Base-by-base conservation (phyloP, 2,113 vertebrate species). In the Xiphophorus couchianus region DNA sequence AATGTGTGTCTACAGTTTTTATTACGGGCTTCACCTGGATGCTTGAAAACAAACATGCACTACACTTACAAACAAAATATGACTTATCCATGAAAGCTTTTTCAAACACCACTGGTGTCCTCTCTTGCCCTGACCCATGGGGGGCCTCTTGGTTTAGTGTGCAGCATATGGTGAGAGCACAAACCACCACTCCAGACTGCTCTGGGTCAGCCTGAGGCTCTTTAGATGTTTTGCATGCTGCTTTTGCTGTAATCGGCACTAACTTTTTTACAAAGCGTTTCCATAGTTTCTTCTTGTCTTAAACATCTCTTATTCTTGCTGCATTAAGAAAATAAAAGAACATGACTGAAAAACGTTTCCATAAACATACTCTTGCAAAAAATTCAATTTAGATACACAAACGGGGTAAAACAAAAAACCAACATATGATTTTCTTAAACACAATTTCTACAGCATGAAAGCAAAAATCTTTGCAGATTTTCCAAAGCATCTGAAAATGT, bases 151-250 rank as follows among this genome's bases (percentile, higher is more conserved):
- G 4, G 48, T 54, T 58, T 15, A 69, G 25, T 58, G 51, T 70
- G 31, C 51, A 60, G n/a, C 48, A 60, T 61, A 14, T 35, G 39
- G 39, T 37, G 25, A 54, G 12, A 33, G 69, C n/a, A n/a, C 31
- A 71, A 71, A 60, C 54, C 54, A 71, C 51, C 69, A 67, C 69
- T 60, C 31, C 69, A 60, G 29, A 70, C 17, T 5, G 51, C 69
- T 37, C 13, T 15, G n/a, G 69, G 69, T 61, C 69, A 60, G 69
- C 69, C 69, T 37, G 3, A 28, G 69, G 69, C 69, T 61, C 13
- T 70, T 71, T 71, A 27, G 25, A 71, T 61, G 69, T 37, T n/a
- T 35, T 37, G 51, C 14, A 31, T 61, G 31, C 31, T 61, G 31
- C 30, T 61, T 71, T 33, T 71, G n/a, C 51, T 22, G 15, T 31